Evolutionary conservation across 2,113 vertebrate genomes (phyloP).

Genomic region (Struthidea cinerea): DNA sequence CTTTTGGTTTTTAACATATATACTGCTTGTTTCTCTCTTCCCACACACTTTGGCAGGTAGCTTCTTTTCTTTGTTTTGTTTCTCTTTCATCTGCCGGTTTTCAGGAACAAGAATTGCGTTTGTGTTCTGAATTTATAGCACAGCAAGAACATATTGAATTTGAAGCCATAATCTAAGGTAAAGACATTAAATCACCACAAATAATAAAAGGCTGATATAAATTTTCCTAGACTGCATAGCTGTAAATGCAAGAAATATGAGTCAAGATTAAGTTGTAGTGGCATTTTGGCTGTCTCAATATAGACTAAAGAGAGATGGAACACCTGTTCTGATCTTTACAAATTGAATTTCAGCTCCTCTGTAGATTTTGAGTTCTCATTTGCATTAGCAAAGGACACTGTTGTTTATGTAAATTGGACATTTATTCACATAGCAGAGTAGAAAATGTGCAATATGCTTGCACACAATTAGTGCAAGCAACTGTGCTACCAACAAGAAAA

Average conservation of each 20-base stretch:
- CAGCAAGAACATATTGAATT: background rate
- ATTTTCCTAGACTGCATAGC: background rate
- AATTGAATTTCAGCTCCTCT: background rate
- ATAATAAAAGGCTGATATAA: background rate
- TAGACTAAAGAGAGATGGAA: background rate
- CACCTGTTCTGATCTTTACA: background rate
- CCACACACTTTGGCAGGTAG: background rate
- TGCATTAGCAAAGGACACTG: background rate
- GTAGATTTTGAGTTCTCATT: background rate
- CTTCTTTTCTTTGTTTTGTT: background rate
- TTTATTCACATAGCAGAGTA: background rate
- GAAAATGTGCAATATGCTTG: background rate
- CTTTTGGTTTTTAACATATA: background rate
- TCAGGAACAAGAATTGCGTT: background rate
- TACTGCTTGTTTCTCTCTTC: background rate
- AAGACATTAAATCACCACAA: constrained; percentile 8
- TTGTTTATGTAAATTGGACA: constrained; percentile 7
- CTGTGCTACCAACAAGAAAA: background rate
- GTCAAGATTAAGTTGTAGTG: background rate
- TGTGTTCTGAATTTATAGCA: background rate
- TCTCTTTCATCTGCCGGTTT: background rate
- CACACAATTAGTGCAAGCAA: background rate
- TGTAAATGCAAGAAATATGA: background rate
- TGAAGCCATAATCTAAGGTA: background rate
- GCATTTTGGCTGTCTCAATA: background rate